Base-by-base conservation (phyloP, 2,888 invertebrate species). In the Thera britannica region DNA sequence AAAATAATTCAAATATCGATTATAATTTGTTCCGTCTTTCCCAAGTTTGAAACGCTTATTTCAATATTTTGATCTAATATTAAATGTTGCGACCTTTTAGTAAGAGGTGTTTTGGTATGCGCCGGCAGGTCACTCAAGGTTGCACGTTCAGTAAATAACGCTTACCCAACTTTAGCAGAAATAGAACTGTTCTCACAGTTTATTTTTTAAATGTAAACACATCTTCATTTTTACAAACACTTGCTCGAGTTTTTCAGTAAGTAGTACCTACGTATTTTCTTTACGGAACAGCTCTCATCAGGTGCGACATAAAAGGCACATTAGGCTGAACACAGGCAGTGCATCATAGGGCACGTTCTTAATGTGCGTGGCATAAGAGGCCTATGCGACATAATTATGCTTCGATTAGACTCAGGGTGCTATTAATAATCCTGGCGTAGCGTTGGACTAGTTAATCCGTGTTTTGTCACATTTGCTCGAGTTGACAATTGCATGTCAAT, bases 121-220 rank as follows among this genome's bases (percentile, higher is more conserved):
- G 57, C 59, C 64, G 46, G 59, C 68, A 68, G 74, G 70, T 70
- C 70, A 74, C 65, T 71, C 75, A 76, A 78, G 75, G 77, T 67
- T 72, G 72, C 65, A 35, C 71, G 70, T 68, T 75, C 59, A 54
- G 72, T 71, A 75, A 71, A 75, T 63, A 71, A 65, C 59, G 68
- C 73, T 79, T 75, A 72, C 77, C 60, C 73, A 78, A 79, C 73
- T 73, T 61, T 70, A 59, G 65, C 65, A 70, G 67, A 79, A 76
- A 74, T 75, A 77, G 73, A 76, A 68, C 71, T 62, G 65, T 79
- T 75, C 72, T 72, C 75, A 71, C 72, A 72, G 71, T 69, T 64
- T 65, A 68, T 62, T 59, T 72, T 65, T 71, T 52, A 58, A 52
- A 67, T 65, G 71, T 76, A 76, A 73, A 76, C 70, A 74, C 68